A percentile compares a stretch with the other conserved stretches of the same genome.
phyloP scores from a whole-genome alignment of 2,888 invertebrate species.

The Bugula neritina region DNA sequence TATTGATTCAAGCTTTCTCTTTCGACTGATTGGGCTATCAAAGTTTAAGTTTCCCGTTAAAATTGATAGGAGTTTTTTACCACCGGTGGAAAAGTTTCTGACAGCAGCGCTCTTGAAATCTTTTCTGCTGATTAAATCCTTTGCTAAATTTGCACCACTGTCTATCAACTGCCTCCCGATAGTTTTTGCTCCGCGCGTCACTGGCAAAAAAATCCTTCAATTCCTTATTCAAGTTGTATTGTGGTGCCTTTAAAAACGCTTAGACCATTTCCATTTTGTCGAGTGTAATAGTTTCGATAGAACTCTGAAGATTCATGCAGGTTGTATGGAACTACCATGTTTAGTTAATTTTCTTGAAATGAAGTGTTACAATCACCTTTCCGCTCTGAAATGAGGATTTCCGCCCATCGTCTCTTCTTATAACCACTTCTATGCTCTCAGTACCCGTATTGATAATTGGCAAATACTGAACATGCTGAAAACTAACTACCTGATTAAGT shows the following conservation, averaged over 20 bases:
- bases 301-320: neutral
- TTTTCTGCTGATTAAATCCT: neutral
- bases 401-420: neutral
- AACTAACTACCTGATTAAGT: neutral
- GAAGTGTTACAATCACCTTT: conserved; percentile 1
- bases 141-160: neutral
- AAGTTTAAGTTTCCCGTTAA: neutral
- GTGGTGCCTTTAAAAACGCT: neutral
- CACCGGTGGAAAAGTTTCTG: neutral
- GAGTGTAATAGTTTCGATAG: neutral
- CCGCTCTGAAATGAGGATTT: neutral
- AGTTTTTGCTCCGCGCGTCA: neutral
- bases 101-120: neutral
- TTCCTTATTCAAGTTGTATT: neutral
- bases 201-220: neutral
- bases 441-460: neutral
- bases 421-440: neutral
- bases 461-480: neutral
- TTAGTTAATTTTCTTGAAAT: neutral
- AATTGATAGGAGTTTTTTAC: neutral
- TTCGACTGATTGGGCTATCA: neutral
- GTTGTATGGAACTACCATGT: conserved; percentile 3
- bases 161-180: neutral
- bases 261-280: neutral
- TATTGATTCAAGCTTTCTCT: neutral